Conservation (phyloP, 2,888 invertebrate genomes). For the Acanthoscelides obtectus region DNA sequence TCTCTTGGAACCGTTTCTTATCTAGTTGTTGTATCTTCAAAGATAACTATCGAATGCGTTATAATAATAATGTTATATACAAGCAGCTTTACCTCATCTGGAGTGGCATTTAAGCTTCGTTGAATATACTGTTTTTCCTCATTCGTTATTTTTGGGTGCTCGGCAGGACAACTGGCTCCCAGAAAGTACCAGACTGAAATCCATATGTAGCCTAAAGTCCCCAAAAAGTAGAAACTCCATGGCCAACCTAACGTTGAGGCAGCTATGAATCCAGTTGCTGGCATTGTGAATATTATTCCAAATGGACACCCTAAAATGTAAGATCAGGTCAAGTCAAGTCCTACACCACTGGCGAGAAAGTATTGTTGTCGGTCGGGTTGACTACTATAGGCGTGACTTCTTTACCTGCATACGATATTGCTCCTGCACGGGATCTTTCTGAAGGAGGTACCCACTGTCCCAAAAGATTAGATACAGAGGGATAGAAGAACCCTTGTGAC, state of each 20-base stretch:
- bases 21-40: too few species aligned
- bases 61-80: conserved; percentile 23
- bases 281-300: conserved; percentile 73
- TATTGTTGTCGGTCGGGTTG: background rate
- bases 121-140: conserved; percentile 67
- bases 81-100: conserved; percentile 49
- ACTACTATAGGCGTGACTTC: background rate
- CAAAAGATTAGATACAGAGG: conserved; percentile 64
- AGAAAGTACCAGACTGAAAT: conserved; percentile 55
- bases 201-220: conserved; percentile 60
- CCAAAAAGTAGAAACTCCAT: conserved; percentile 71
- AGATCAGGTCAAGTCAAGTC: too few species aligned
- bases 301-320: too few species aligned
- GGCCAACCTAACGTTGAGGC: conserved; percentile 70
- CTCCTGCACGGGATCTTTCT: conserved; percentile 65
- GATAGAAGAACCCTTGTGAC: conserved; percentile 68
- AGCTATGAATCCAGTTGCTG: conserved; percentile 68
- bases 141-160: conserved; percentile 55
- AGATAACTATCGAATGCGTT: too few species aligned
- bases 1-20: too few species aligned
- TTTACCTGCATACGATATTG: conserved; percentile 58
- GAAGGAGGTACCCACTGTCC: conserved; percentile 70
- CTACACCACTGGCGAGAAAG: conserved; percentile 54
- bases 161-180: conserved; percentile 62
- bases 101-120: conserved; percentile 45